Evolutionary conservation across 2,797 vertebrate genomes (phyloP), one percentile per base, ranked within the genome.

Genomic region (Notamacropus eugenii): DNA sequence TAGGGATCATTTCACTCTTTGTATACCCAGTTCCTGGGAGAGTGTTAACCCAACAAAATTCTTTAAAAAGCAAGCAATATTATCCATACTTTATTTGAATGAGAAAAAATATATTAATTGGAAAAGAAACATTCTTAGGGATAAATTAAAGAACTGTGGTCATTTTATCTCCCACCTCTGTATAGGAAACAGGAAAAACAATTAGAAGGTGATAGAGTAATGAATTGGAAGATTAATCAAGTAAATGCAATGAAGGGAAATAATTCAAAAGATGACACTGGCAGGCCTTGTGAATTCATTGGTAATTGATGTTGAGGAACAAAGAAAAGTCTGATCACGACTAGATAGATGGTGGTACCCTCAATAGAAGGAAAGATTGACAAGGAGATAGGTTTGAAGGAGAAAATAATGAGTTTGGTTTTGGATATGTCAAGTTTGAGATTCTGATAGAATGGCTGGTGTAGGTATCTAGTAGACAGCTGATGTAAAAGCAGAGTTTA

Each of bases 41-140:
- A 46, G 8, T n/a, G 74, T 16, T 93, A 94, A 54, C 22, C 67
- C 46, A 95, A 56, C 54, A 93, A 96, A 94, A 95, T 95, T 40
- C n/a, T 58, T 31, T 94, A 87, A 96, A n/a, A 24, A 3, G 52
- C 87, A 14, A 91, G 52, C 27, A 91, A 93, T 90, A 56, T 87
- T 93, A 94, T 94, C 31, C 28, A 95, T 95, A 55, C n/a, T 54
- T 95, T 93, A 54, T 91, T 22, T 90, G 92, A 96, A 55, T 91
- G 5, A 93, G 58, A 62, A 93, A 92, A 91, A 27, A 91, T 55
- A 92, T 10, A 28, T 52, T 52, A 54, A 55, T 92, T 54, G n/a
- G 24, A 93, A 54, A 58, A 93, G 12, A 54, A 90, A 96, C 93
- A 91, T 82, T 82, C 74, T 82, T 40, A 46, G 19, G 40, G 22